Conservation (phyloP, 2,888 invertebrate genomes). For the Drosophila yooni region DNA sequence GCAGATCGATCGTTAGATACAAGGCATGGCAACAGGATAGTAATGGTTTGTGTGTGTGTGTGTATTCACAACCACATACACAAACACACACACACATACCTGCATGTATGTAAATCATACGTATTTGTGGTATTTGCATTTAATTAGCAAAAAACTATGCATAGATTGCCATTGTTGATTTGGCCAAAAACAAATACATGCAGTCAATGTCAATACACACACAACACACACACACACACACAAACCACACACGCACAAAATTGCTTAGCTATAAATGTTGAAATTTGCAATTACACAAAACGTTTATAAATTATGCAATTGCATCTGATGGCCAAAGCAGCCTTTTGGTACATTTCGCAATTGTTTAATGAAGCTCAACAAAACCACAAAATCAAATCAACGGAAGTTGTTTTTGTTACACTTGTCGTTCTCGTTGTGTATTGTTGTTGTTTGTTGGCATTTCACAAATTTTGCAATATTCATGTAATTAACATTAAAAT, state of each 20-base stretch:
- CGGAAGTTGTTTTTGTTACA: conserved; percentile 62
- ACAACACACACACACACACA: background rate
- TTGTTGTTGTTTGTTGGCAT: conserved; percentile 24
- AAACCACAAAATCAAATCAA: conserved; percentile 76
- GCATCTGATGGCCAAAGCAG: conserved; percentile 5
- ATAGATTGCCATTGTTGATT: conserved; percentile 64
- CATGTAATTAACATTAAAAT: conserved; percentile 76
- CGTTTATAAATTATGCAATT: conserved; percentile 73
- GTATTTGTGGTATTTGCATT: conserved; percentile 64
- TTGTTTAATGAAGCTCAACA: conserved; percentile 73
- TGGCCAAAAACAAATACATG: conserved; percentile 27
- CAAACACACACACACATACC: background rate
- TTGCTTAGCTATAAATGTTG: conserved; percentile 69
- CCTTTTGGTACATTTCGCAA: conserved; percentile 16
- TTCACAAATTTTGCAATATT: conserved; percentile 55
- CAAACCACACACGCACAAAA: conserved; percentile 28
- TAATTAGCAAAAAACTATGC: conserved; percentile 74
- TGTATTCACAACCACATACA: background rate
- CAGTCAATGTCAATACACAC: background rate
- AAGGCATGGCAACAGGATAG: conserved; percentile 11
- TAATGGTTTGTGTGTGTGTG: background rate
- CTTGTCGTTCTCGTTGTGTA: conserved; percentile 16
- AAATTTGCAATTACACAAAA: conserved; percentile 74
- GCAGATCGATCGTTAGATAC: conserved; percentile 59
- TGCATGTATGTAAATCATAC: background rate